Conservation (phyloP, 2,797 vertebrate species). For the Tokudaia muenninki region DNA sequence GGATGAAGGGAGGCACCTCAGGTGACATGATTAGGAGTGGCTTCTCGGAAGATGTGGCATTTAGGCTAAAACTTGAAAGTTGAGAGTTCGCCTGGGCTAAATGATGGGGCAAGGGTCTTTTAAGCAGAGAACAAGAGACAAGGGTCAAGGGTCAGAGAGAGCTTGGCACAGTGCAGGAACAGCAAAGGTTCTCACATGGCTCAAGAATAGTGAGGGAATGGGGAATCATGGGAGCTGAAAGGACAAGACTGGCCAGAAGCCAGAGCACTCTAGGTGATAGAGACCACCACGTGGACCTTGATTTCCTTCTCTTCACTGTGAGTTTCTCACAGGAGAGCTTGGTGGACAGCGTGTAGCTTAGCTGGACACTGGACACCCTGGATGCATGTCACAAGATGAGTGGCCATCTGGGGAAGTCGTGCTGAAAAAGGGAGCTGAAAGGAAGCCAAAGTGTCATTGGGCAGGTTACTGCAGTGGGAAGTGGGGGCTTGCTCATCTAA, state of each 20-base stretch:
- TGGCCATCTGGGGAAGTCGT: background rate
- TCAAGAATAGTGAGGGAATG: background rate
- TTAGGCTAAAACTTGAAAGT: conserved; percentile 25
- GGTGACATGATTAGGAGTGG: conserved; percentile 17
- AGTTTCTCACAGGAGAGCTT: conserved; percentile 1
- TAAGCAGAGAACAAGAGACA: conserved; percentile 24
- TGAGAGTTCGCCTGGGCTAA: background rate
- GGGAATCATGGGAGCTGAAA: background rate
- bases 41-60: conserved; percentile 23
- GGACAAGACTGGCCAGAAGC: background rate
- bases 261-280: background rate
- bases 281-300: background rate
- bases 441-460: background rate
- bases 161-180: background rate
- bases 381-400: background rate
- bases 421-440: background rate
- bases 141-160: background rate
- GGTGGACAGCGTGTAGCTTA: background rate
- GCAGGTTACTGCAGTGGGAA: background rate
- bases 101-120: background rate
- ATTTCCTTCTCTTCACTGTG: background rate
- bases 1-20: background rate
- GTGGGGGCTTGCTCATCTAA: background rate
- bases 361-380: background rate
- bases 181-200: background rate